A percentile compares a stretch with the other conserved stretches of the same genome.
Conservation (phyloP, 2,113 vertebrate species). For the Rhineura floridana region DNA sequence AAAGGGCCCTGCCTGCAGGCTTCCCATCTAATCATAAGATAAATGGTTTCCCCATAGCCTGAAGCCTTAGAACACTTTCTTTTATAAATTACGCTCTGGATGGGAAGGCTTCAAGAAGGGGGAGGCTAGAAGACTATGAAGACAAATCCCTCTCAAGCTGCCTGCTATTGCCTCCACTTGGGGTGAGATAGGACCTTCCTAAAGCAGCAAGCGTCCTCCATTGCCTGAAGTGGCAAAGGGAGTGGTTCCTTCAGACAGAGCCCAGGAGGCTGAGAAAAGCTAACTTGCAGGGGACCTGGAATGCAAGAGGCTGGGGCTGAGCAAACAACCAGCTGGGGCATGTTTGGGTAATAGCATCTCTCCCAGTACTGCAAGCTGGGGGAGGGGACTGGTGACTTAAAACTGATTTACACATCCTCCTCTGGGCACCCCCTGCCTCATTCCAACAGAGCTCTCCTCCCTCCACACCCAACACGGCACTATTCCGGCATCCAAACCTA, state of each 20-base stretch:
- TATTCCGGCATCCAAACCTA: not conserved
- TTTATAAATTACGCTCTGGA: not conserved
- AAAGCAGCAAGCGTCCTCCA: too few species aligned
- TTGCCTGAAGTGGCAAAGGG: too few species aligned
- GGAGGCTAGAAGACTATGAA: not conserved
- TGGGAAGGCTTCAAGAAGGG: not conserved
- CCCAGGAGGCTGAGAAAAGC: not conserved
- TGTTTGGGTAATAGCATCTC: not conserved
- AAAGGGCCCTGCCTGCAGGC: not conserved
- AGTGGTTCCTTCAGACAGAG: not conserved
- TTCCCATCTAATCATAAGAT: too few species aligned
- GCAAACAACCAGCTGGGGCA: constrained; percentile 20
- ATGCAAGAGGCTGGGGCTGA: not conserved
- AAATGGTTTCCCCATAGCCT: not conserved
- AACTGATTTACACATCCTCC: not conserved
- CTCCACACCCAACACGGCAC: not conserved
- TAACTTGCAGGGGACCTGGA: not conserved
- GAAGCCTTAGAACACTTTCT: not conserved
- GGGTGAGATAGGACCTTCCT: too few species aligned
- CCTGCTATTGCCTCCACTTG: not conserved
- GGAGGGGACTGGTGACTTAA: not conserved
- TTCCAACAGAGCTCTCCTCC: not conserved
- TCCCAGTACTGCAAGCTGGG: not conserved
- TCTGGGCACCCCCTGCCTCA: not conserved
- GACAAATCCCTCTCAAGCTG: too few species aligned